Percentiles rank a stretch among this genome's conserved stretches.
phyloP scores from a whole-genome alignment of 2,888 invertebrate species.

The Diploptera punctata region DNA sequence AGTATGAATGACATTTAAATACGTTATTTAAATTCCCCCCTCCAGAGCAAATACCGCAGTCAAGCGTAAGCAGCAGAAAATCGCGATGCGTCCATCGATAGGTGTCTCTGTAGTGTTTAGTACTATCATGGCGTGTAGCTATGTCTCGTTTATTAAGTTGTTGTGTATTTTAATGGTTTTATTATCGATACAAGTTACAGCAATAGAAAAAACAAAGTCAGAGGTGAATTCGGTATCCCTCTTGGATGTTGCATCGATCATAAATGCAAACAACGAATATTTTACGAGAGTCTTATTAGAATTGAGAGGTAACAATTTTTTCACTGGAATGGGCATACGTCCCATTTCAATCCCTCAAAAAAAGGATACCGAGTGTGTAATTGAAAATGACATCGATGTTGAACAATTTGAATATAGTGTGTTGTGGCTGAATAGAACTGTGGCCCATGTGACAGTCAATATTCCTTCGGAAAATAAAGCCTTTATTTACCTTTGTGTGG shows the following conservation, averaged over 20 bases:
- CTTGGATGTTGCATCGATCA: slow-evolving; percentile 42
- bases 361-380: slow-evolving; percentile 39
- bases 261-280: slow-evolving; percentile 37
- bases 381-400: slow-evolving; percentile 33
- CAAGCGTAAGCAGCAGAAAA: too few species aligned
- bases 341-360: slow-evolving; percentile 37
- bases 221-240: slow-evolving; percentile 43
- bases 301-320: slow-evolving; percentile 43
- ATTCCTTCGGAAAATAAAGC: slow-evolving; percentile 34
- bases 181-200: slow-evolving; percentile 18
- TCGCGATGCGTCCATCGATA: background rate
- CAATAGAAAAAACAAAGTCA: slow-evolving; percentile 23
- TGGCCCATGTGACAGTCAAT: slow-evolving; percentile 39
- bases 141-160: background rate
- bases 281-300: slow-evolving; percentile 42
- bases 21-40: too few species aligned
- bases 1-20: too few species aligned
- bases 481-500: slow-evolving; percentile 33
- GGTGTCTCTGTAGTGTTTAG: slow-evolving; percentile 21
- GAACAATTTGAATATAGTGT: slow-evolving; percentile 35
- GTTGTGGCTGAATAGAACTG: slow-evolving; percentile 43
- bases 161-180: slow-evolving; percentile 30
- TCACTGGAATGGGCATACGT: slow-evolving; percentile 42
- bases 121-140: slow-evolving; percentile 30
- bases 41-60: too few species aligned